Evolutionary conservation across 2,888 invertebrate species (phyloP).

Genomic region (Pyrocoelia pectoralis): DNA sequence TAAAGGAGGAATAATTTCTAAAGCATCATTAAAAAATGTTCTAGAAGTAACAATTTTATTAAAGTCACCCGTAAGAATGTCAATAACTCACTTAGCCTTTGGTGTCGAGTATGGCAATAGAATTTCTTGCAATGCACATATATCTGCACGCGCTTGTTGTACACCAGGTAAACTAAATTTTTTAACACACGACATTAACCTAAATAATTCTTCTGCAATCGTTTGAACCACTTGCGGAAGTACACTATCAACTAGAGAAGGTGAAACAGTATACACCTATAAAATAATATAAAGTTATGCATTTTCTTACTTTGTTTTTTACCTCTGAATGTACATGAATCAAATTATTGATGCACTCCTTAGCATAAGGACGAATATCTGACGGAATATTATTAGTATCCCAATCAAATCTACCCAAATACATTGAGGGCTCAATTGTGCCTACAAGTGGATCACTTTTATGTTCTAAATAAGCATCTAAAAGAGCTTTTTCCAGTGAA

Average conservation of each 20-base stretch:
- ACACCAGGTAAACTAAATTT: slow-evolving; percentile 74
- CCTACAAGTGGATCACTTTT: slow-evolving; percentile 94
- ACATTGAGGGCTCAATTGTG: slow-evolving; percentile 97
- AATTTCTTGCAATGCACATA: slow-evolving; percentile 72
- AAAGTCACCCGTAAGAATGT: slow-evolving; percentile 3
- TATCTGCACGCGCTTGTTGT: slow-evolving; percentile 82
- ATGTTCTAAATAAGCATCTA: slow-evolving; percentile 86
- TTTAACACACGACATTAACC: slow-evolving; percentile 83
- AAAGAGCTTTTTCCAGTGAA: slow-evolving; percentile 68
- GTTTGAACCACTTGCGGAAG: slow-evolving; percentile 85
- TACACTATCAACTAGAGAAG: slow-evolving; percentile 77
- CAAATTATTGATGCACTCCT: slow-evolving; percentile 84
- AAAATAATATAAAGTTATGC: slow-evolving; percentile 24
- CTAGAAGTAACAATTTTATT: slow-evolving; percentile 59
- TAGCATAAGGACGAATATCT: slow-evolving; percentile 87
- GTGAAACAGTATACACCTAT: slow-evolving; percentile 82
- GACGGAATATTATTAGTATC: slow-evolving; percentile 77
- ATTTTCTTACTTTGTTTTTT: too few species aligned
- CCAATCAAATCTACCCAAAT: slow-evolving; percentile 88
- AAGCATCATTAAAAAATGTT: slow-evolving; percentile 81
- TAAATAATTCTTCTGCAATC: slow-evolving; percentile 89
- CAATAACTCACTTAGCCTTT: slow-evolving; percentile 66
- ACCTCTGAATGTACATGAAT: slow-evolving; percentile 82
- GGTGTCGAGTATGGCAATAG: slow-evolving; percentile 70
- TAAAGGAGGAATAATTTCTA: slow-evolving; percentile 77